Evolutionary conservation across 2,888 invertebrate genomes (phyloP), one percentile per base, ranked within the genome.

Genomic region (Branchellion lobata): DNA sequence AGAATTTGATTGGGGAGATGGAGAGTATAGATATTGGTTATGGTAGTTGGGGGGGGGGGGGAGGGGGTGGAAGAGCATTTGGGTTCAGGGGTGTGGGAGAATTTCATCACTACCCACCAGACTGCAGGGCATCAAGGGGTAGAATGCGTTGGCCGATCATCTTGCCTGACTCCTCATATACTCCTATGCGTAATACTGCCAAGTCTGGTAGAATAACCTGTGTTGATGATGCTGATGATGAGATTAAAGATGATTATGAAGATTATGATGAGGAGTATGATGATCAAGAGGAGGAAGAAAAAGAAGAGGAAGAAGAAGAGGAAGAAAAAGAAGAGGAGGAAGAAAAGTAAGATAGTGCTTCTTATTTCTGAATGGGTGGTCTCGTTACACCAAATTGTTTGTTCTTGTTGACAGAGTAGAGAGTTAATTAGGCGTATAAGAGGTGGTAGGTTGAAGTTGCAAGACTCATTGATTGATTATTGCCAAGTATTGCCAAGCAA

Each of bases 81-180:
- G 5, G n/a, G 11, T 29, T 11, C 24, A 65, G 18, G 18, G 8
- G 8, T 47, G 8, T 47, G 18, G 8, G 47, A 47, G 18, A 47
- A 47, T 14, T 47, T 47, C 40, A 40, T 24, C n/a, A 8, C 11
- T 0, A 14, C 5, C 81, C 80, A 87, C 88, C 88, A 0, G 96
- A 95, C 89, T 99, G 96, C 80, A 99, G 90, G 61, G 99, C 99
- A 88, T 99, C 99, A 82, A 99, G 89, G 0, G 99, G 99, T 81
- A 99, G 90, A 85, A 99, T 99, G 80, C 99, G 91, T 88, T 99
- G 99, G 0, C 99, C 99, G 36, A 99, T 91, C 83, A 99, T 91
- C 86, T 94, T 95, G 79, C 96, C 94, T 86, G 92, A 97, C 89
- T 99, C 99, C 88, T 99, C 99, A 90, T 96, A 99, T 3, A 99